Conservation (phyloP, 2,888 invertebrate species). For the Lumbricus terrestris region DNA sequence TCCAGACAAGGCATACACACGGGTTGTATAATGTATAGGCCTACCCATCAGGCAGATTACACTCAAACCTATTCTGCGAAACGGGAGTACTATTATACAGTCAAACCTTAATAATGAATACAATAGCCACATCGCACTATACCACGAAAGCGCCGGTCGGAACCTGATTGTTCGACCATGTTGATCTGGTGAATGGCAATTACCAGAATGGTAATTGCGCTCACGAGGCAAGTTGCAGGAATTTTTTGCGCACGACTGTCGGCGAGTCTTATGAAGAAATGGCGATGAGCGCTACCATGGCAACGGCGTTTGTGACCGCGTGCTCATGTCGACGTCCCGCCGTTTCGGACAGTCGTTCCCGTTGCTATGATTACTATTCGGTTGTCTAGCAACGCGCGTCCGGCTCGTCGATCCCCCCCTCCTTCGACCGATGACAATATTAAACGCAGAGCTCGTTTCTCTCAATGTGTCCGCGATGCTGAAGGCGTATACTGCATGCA, state of each 20-base stretch:
- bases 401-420: background rate
- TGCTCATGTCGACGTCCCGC: background rate
- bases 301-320: background rate
- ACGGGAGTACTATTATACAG: too few relatives aligned
- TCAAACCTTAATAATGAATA: background rate
- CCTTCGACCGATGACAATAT: background rate
- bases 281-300: background rate
- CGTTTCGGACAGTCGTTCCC: background rate
- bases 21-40: too few relatives aligned
- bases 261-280: background rate
- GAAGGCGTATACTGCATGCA: background rate
- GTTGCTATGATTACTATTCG: slow-evolving; percentile 7
- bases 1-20: too few relatives aligned
- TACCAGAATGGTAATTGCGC: background rate
- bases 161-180: background rate
- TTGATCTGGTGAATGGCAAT: background rate
- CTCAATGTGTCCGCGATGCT: background rate
- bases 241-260: background rate
- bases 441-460: background rate
- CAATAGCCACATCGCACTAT: background rate
- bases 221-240: background rate
- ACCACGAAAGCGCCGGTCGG: background rate
- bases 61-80: background rate
- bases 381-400: slow-evolving; percentile 8
- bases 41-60: background rate